Conservation (phyloP, 2,113 vertebrate species). For the Neotoma lepida region DNA sequence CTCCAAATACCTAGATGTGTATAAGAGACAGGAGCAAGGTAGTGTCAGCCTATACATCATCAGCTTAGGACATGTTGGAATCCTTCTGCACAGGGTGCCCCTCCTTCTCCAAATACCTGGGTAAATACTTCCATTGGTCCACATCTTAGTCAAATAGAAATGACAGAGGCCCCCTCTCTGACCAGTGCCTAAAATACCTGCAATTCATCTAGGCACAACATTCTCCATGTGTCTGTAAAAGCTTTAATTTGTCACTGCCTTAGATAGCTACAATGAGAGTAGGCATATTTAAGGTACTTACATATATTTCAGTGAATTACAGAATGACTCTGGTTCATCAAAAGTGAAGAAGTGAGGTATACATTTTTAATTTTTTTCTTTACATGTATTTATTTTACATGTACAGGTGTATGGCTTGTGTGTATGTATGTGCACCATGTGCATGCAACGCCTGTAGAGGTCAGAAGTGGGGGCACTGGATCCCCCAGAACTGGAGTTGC, state of each 20-base stretch:
- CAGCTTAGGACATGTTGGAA: not conserved
- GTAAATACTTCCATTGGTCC: not conserved
- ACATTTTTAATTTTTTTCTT: not conserved
- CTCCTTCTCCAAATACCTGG: not conserved
- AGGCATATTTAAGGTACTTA: no score
- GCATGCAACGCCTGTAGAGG: not conserved
- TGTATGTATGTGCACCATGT: not conserved
- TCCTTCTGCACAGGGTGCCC: accelerated
- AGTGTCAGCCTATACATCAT: not conserved
- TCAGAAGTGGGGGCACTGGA: not conserved
- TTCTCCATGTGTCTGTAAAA: not conserved
- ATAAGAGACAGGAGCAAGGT: no score
- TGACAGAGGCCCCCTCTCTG: not conserved
- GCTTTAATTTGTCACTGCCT: not conserved
- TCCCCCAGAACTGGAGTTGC: not conserved
- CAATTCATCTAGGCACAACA: no score
- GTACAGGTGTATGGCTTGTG: not conserved
- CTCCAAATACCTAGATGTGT: no score
- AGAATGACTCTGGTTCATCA: not conserved
- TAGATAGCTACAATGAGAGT: not conserved
- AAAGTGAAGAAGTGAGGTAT: not conserved
- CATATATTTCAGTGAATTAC: not conserved
- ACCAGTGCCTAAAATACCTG: not conserved
- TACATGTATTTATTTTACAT: not conserved
- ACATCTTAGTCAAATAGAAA: not conserved